These are phyloP conservation scores for Ivindomyrus marchei DNA, from an alignment of 2,113 vertebrate genomes.

Conservation along the genomic window DNA sequence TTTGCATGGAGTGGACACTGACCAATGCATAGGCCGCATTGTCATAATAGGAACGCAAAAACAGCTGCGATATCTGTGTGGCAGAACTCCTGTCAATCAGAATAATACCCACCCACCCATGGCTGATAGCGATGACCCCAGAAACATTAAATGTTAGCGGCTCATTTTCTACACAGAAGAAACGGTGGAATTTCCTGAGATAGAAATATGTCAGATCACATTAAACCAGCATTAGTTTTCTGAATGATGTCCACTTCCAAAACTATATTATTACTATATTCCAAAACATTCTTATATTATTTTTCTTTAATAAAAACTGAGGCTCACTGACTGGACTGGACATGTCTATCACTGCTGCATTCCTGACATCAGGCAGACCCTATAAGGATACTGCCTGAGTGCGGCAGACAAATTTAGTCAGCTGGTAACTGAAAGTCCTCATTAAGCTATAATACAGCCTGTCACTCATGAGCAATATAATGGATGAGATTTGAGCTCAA, in stretches of 20 bases:
- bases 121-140: not conserved
- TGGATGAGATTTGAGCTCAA: slow-evolving; percentile 73
- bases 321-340: not conserved
- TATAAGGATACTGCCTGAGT: slow-evolving; percentile 28
- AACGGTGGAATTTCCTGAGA: not conserved
- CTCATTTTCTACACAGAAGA: not conserved
- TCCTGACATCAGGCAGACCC: not conserved
- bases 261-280: not conserved
- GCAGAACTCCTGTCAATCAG: not conserved
- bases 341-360: not conserved
- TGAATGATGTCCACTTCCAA: not conserved
- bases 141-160: not conserved
- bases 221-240: not conserved
- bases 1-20: not conserved
- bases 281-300: not conserved
- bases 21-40: not conserved
- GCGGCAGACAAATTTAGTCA: slow-evolving; percentile 56
- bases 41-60: not conserved
- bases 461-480: slow-evolving; percentile 74
- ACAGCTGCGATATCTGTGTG: not conserved
- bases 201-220: not conserved
- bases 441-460: slow-evolving; percentile 72
- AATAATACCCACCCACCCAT: not conserved
- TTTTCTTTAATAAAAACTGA: not conserved
- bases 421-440: slow-evolving; percentile 71